Percentiles rank a stretch among this genome's conserved stretches.
Evolutionary conservation across 2,797 vertebrate genomes (phyloP).

Genomic region (Aeoliscus strigatus): DNA sequence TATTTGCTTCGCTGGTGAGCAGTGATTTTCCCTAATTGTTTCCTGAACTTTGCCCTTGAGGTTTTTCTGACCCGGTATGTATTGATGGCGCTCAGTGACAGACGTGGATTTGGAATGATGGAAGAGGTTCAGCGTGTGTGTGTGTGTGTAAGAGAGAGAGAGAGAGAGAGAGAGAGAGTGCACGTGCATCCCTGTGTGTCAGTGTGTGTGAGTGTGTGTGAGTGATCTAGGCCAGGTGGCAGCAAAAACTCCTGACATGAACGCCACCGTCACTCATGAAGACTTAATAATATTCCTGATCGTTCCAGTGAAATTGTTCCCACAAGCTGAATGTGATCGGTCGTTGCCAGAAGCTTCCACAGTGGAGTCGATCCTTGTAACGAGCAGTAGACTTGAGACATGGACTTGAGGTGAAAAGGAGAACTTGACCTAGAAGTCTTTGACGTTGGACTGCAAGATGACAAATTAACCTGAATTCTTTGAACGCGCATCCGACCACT

Average conservation of each 20-base stretch:
- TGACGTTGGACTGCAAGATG: too few relatives aligned
- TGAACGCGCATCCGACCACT: too few relatives aligned
- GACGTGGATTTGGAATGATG: conserved; percentile 40
- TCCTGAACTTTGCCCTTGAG: conserved; percentile 74
- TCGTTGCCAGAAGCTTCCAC: too few relatives aligned
- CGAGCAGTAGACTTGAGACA: too few relatives aligned
- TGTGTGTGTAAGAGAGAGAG: too few relatives aligned
- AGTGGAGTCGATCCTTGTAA: too few relatives aligned
- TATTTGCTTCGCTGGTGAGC: conserved; percentile 30
- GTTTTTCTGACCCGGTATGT: conserved; percentile 58
- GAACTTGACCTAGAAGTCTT: too few relatives aligned
- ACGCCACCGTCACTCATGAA: conserved; percentile 46
- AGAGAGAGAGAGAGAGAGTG: conserved; percentile 25
- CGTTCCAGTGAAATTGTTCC: conserved; percentile 39
- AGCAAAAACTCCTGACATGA: conserved; percentile 39
- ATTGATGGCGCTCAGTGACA: conserved; percentile 55
- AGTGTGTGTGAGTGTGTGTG: conserved; percentile 9
- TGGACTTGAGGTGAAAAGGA: too few relatives aligned
- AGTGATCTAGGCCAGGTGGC: conserved; percentile 49
- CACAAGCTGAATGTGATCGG: conserved; percentile 28
- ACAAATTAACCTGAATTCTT: too few relatives aligned
- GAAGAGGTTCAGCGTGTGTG: too few relatives aligned
- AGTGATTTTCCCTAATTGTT: conserved; percentile 73
- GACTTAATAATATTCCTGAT: conserved; percentile 16
- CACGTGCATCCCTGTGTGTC: conserved; percentile 10